These are phyloP conservation scores for Anoncus sp. DNA, from an alignment of 2,888 invertebrate genomes.

Conservation along the genomic window DNA sequence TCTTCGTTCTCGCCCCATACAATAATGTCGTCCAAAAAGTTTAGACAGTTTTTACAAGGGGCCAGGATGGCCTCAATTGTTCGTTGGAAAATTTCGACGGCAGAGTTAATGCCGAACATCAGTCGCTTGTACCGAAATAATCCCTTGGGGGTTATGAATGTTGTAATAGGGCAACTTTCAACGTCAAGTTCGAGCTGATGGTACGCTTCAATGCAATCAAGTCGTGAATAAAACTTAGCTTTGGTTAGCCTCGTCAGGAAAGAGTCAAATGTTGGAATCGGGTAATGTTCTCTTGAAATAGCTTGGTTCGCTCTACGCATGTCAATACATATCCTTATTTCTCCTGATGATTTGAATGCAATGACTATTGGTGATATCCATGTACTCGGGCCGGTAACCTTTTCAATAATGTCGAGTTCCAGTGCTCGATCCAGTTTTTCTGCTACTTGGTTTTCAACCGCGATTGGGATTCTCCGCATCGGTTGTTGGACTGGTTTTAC, in stretches of 20 bases:
- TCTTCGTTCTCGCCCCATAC: conserved; percentile 10
- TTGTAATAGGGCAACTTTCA: conserved; percentile 10
- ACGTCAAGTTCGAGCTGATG: conserved; percentile 29
- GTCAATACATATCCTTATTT: conserved; percentile 14
- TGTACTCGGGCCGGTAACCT: conserved; percentile 3
- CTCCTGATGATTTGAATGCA: conserved; percentile 13
- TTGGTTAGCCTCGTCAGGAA: conserved; percentile 1
- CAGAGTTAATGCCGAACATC: conserved; percentile 11
- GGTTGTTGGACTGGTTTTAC: conserved; percentile 11
- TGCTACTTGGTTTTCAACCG: conserved; percentile 3
- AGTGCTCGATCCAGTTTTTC: conserved; percentile 8
- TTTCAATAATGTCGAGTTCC: conserved; percentile 10
- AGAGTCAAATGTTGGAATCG: conserved; percentile 9
- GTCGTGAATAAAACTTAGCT: conserved; percentile 12
- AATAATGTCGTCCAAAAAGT: conserved; percentile 7
- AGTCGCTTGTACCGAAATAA: conserved; percentile 14
- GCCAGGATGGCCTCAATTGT: conserved; percentile 7
- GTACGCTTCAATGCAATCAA: conserved; percentile 8
- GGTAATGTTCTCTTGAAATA: conserved; percentile 9
- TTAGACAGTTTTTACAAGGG: too few species aligned
- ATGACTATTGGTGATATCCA: conserved; percentile 13
- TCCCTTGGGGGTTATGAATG: conserved; percentile 9
- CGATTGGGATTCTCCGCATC: conserved; percentile 2
- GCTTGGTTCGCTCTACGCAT: conserved; percentile 25
- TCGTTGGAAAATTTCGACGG: conserved; percentile 14